Evolutionary conservation across 2,888 invertebrate species (phyloP), one percentile per base, ranked within the genome.

Genomic region (Cosmia pyralina): DNA sequence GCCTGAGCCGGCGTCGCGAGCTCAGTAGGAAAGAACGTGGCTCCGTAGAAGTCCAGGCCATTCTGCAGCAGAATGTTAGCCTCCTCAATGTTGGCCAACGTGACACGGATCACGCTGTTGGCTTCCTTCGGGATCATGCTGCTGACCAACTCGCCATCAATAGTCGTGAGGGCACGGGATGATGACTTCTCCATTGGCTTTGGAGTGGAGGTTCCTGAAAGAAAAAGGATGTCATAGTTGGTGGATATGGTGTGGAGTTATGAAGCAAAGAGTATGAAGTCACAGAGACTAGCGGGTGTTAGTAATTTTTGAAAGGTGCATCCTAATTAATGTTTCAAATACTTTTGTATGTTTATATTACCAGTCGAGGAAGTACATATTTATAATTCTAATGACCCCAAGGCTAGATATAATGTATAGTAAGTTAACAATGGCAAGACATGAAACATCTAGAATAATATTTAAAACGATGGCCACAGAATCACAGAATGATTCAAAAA

Each of bases 21-120:
- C 92, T 98, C 98, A 6, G 98, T 98, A 65, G 98, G 98, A 94
- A 98, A 98, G 96, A 97, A 98, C 41, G 98, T 98, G 60, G 98
- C 98, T 34, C 98, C 98, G 91, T 98, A 98, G 95, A 98, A 98
- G 94, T 98, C 98, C 75, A 98, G 96, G 0, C 98, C 98, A 89
- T 98, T 98, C 93, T 98, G 98, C 73, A 98, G 96, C 71, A 98
- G 95, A 87, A 97, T 97, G 92, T 98, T 98, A 86, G 97, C 98
- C 89, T 98, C 98, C 85, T 98, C 98, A 81, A 98, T 96, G 73
- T 97, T 98, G 73, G 98, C 98, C 82, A 98, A 94, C 1, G 98
- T 98, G 72, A 98, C 97, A 75, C 98, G 97, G 58, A 98, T 96
- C 15, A 98, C 97, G 79, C 97, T 97, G 74, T 96, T 96, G 11